phyloP scores from a whole-genome alignment of 2,888 invertebrate species.

The Brachylomia viminalis region DNA sequence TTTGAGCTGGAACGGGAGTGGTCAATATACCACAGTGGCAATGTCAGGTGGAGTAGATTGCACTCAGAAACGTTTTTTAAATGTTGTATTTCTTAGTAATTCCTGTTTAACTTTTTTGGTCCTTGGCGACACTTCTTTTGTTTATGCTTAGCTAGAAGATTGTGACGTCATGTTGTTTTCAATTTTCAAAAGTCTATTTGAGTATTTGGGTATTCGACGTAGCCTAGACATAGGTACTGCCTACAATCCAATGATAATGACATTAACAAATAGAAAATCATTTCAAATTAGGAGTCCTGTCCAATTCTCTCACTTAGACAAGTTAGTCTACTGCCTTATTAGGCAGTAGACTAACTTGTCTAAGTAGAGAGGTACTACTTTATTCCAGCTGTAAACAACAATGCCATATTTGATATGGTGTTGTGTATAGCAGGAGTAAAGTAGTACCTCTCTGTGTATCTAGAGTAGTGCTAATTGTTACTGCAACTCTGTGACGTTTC shows the following conservation, averaged over 20 bases:
- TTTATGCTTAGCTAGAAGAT: neutral
- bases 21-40: neutral
- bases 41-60: neutral
- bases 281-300: slow-evolving; percentile 28
- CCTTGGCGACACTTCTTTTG: neutral
- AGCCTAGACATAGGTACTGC: neutral
- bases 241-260: neutral
- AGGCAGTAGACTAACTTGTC: too few relatives aligned
- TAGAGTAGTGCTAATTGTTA: slow-evolving; percentile 74
- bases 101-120: neutral
- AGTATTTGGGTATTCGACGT: neutral
- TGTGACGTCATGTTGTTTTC: slow-evolving; percentile 9
- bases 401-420: too few relatives aligned
- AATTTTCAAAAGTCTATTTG: neutral
- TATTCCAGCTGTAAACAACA: too few relatives aligned
- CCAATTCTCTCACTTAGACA: slow-evolving; percentile 34
- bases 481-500: slow-evolving; percentile 74
- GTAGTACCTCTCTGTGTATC: slow-evolving; percentile 43
- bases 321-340: neutral
- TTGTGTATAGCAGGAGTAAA: slow-evolving; percentile 40
- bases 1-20: neutral
- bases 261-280: slow-evolving; percentile 31
- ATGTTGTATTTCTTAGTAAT: neutral
- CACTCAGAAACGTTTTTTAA: neutral
- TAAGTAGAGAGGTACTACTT: too few relatives aligned